Evolutionary conservation across 1,140 invertebrate genomes (phyloP).

Genomic region (Leptinotarsa texana): DNA sequence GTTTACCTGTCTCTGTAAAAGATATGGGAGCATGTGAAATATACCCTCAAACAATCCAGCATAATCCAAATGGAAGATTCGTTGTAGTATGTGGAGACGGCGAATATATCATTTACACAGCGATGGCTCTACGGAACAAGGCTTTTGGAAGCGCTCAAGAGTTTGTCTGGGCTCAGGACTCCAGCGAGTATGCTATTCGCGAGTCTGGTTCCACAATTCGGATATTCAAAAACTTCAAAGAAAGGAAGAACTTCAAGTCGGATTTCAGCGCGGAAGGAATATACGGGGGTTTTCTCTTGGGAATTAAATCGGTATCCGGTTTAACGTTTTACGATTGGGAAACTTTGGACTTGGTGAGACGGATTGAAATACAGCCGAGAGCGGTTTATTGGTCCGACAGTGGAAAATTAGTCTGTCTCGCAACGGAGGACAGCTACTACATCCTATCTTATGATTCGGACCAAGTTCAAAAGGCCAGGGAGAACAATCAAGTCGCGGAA

Average conservation of each 20-base stretch:
- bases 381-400: slow-evolving; percentile 97
- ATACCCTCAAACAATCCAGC: slow-evolving; percentile 97
- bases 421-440: slow-evolving; percentile 95
- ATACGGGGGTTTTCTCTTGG: slow-evolving; percentile 92
- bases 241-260: slow-evolving; percentile 92
- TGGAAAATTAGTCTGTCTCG: slow-evolving; percentile 90
- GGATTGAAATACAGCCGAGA: slow-evolving; percentile 95
- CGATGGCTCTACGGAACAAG: slow-evolving; percentile 98
- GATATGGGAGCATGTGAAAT: slow-evolving; percentile 99
- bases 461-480: slow-evolving; percentile 71
- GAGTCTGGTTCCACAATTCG: slow-evolving; percentile 88
- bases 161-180: slow-evolving; percentile 98
- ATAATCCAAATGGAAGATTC: slow-evolving; percentile 98
- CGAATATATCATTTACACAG: slow-evolving; percentile 99
- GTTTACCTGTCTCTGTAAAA: slow-evolving; percentile 90
- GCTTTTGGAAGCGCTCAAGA: slow-evolving; percentile 97
- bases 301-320: slow-evolving; percentile 91
- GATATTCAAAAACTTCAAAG: slow-evolving; percentile 98
- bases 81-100: slow-evolving; percentile 99
- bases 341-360: slow-evolving; percentile 83
- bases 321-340: slow-evolving; percentile 98
- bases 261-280: slow-evolving; percentile 97
- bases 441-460: slow-evolving; percentile 88
- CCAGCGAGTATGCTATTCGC: slow-evolving; percentile 91
- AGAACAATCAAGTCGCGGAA: slow-evolving; percentile 80